phyloP scores from a whole-genome alignment of 2,113 vertebrate species.

The Microtus richardsoni region DNA sequence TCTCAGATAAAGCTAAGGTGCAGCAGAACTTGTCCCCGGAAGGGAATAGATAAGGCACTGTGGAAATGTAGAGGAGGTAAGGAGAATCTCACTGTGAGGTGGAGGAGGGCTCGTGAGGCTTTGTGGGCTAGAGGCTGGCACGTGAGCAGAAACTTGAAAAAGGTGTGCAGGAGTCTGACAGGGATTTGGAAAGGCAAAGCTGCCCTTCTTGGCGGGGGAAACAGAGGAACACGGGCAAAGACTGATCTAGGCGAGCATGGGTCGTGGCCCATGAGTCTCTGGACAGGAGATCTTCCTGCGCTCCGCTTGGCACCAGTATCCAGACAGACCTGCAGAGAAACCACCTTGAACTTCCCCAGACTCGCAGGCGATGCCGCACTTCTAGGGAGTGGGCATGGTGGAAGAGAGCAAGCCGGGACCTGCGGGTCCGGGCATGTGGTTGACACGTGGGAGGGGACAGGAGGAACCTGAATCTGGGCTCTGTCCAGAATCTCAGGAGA shows the following conservation, averaged over 20 bases:
- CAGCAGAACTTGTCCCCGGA: conserved; percentile 38
- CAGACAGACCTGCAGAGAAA: not conserved
- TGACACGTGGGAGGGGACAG: not conserved
- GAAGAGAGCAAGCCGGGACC: not conserved
- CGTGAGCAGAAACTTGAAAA: conserved; percentile 48
- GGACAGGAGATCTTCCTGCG: not conserved
- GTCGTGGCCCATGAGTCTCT: not conserved
- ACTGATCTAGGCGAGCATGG: conserved; percentile 22
- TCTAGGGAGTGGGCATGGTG: not conserved
- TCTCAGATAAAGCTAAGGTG: conserved; percentile 22
- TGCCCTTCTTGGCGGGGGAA: conserved; percentile 25
- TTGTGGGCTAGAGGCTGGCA: conserved; percentile 44
- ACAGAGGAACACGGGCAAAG: conserved; percentile 21
- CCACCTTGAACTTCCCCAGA: conserved; percentile 36
- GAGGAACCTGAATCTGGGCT: not conserved
- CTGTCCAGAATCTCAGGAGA: not conserved
- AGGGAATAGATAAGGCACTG: conserved; percentile 33
- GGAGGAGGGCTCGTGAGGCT: not conserved
- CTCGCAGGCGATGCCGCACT: conserved; percentile 4
- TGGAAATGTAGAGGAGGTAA: not conserved
- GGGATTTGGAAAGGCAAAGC: not conserved
- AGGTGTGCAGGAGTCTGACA: conserved; percentile 32
- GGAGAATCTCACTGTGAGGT: not conserved
- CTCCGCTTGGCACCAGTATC: conserved; percentile 8
- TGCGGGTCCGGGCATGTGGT: not conserved